These are phyloP conservation scores for Anoncus sp. DNA, from an alignment of 2,888 invertebrate species.

Conservation along the genomic window DNA sequence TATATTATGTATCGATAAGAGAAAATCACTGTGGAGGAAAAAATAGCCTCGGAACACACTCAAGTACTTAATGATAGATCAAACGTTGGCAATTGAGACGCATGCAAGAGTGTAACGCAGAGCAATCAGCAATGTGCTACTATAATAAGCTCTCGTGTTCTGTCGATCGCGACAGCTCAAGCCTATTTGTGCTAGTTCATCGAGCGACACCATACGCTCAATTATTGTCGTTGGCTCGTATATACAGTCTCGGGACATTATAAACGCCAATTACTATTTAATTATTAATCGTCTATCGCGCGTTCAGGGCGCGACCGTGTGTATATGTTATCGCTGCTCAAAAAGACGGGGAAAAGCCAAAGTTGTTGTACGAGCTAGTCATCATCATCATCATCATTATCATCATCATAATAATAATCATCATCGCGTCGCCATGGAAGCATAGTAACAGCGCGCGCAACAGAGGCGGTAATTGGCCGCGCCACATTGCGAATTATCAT, in stretches of 20 bases:
- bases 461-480: conserved; percentile 62
- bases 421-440: conserved; percentile 34
- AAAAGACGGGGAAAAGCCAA: conserved; percentile 45
- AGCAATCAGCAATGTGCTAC: conserved; percentile 18
- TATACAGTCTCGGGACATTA: conserved; percentile 36
- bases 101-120: conserved; percentile 4
- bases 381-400: conserved; percentile 44
- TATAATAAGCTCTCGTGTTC: conserved; percentile 26
- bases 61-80: conserved; percentile 12
- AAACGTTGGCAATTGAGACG: background rate
- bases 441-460: conserved; percentile 28
- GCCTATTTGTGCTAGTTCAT: conserved; percentile 49
- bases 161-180: conserved; percentile 22
- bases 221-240: conserved; percentile 40
- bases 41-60: background rate
- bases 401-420: conserved; percentile 33
- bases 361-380: conserved; percentile 52
- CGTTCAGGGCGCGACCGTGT: conserved; percentile 39
- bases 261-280: conserved; percentile 55
- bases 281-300: conserved; percentile 56
- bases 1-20: conserved; percentile 9
- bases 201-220: conserved; percentile 34
- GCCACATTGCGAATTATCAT: conserved; percentile 65
- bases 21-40: conserved; percentile 13
- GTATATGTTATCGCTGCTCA: conserved; percentile 46